Conservation (phyloP, 2,797 vertebrate species). For the Salarias fasciatus region DNA sequence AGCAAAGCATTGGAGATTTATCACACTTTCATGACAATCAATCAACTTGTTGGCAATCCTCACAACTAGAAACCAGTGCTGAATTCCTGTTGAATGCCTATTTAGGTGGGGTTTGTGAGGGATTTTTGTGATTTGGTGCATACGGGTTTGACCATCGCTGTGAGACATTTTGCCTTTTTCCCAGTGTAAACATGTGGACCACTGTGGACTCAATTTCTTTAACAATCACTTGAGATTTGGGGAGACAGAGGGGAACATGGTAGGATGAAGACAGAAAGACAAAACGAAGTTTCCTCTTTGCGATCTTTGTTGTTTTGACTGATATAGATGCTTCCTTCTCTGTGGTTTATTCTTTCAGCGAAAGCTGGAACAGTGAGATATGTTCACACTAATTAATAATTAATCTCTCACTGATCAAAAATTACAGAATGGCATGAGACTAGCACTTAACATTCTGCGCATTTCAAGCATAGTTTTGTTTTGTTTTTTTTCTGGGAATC, state of each 20-base stretch:
- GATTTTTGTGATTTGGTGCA: no score
- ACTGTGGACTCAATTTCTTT: slow-evolving; percentile 46
- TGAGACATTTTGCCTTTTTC: no score
- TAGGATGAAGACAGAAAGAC: slow-evolving; percentile 17
- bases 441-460: background rate
- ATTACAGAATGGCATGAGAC: slow-evolving; percentile 8
- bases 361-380: background rate
- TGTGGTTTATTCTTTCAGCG: background rate
- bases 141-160: no score
- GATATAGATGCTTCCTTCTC: slow-evolving; percentile 3
- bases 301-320: slow-evolving; percentile 13
- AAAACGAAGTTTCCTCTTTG: slow-evolving; percentile 5
- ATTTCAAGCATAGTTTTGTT: slow-evolving; percentile 12
- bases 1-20: background rate
- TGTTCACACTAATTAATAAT: background rate
- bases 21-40: no score
- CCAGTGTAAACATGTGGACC: no score
- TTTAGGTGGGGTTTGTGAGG: no score
- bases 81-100: no score
- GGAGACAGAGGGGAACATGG: slow-evolving; percentile 22
- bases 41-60: no score
- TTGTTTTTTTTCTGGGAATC: slow-evolving; percentile 25
- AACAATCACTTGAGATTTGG: slow-evolving; percentile 61
- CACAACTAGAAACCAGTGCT: no score
- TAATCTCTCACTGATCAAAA: no score